Evolutionary conservation across 1,140 invertebrate species (phyloP).

Genomic region (Lerema accius): DNA sequence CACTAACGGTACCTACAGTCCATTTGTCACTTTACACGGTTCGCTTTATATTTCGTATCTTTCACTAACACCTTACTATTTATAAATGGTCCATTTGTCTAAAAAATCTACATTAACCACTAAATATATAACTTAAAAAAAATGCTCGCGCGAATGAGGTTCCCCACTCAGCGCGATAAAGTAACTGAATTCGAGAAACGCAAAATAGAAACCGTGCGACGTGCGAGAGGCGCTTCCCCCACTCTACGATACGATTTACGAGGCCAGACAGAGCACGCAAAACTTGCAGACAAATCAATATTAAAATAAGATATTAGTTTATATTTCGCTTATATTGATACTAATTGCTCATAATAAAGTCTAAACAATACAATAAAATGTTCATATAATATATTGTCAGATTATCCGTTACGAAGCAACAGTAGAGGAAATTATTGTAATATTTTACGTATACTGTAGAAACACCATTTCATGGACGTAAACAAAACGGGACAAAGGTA

Average conservation of each 20-base stretch:
- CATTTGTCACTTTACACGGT: conserved; percentile 56
- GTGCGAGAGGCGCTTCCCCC: conserved; percentile 73
- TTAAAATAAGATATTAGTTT: not conserved
- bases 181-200: conserved; percentile 79
- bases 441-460: conserved; percentile 56
- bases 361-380: not conserved
- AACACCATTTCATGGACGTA: conserved; percentile 72
- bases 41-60: conserved; percentile 49
- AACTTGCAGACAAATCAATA: conserved; percentile 58
- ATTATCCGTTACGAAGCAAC: not conserved
- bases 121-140: conserved; percentile 67
- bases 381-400: not conserved
- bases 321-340: not conserved
- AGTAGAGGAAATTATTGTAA: not conserved
- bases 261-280: conserved; percentile 71
- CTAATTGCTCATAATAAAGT: not conserved
- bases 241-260: conserved; percentile 71
- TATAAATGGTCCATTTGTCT: conserved; percentile 46
- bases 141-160: conserved; percentile 65
- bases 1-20: conserved; percentile 62
- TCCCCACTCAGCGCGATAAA: conserved; percentile 67
- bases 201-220: conserved; percentile 80
- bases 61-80: conserved; percentile 62
- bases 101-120: conserved; percentile 61
- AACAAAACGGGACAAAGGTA: conserved; percentile 73